A percentile compares a stretch with the other conserved stretches of the same genome.
These are phyloP conservation scores for Selene dorsalis DNA, from an alignment of 2,797 vertebrate species.

Conservation along the genomic window DNA sequence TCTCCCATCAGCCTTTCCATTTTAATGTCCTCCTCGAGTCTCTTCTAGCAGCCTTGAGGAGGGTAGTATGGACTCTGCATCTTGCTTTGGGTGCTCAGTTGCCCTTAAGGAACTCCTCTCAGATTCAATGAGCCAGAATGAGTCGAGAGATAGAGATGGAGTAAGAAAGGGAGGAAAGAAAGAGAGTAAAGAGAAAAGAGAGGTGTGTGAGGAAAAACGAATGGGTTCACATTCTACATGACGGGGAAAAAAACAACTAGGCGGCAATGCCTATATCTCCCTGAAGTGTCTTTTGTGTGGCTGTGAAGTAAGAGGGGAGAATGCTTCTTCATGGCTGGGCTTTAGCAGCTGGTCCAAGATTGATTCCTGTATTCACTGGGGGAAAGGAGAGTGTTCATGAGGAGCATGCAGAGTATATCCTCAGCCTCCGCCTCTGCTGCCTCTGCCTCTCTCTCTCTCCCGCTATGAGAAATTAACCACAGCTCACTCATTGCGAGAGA, in stretches of 20 bases:
- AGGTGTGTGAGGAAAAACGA: constrained; percentile 84
- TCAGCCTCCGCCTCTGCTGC: constrained; percentile 61
- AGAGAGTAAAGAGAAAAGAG: constrained; percentile 76
- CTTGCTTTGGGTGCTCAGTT: constrained; percentile 65
- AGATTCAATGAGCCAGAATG: constrained; percentile 89
- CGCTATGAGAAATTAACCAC: constrained; percentile 77
- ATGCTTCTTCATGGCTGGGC: constrained; percentile 88
- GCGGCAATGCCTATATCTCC: constrained; percentile 89
- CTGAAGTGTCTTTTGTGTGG: constrained; percentile 93
- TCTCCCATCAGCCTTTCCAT: constrained; percentile 42
- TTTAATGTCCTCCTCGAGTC: constrained; percentile 36
- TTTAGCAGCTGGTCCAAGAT: constrained; percentile 88
- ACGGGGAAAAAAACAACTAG: constrained; percentile 81
- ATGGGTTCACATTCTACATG: constrained; percentile 86
- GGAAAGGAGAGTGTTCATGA: constrained; percentile 95
- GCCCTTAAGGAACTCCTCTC: constrained; percentile 83
- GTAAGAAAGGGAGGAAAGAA: constrained; percentile 72
- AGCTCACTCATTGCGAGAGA: constrained; percentile 62
- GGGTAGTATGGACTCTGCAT: constrained; percentile 42
- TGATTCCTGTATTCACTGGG: constrained; percentile 93
- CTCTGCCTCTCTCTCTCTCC: constrained; percentile 53
- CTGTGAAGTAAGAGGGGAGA: constrained; percentile 88
- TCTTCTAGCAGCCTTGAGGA: constrained; percentile 33
- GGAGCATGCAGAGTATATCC: constrained; percentile 93
- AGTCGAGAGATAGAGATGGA: constrained; percentile 57